phyloP scores from a whole-genome alignment of 23 tunicate species.

The Trididemnum nubilum region DNA sequence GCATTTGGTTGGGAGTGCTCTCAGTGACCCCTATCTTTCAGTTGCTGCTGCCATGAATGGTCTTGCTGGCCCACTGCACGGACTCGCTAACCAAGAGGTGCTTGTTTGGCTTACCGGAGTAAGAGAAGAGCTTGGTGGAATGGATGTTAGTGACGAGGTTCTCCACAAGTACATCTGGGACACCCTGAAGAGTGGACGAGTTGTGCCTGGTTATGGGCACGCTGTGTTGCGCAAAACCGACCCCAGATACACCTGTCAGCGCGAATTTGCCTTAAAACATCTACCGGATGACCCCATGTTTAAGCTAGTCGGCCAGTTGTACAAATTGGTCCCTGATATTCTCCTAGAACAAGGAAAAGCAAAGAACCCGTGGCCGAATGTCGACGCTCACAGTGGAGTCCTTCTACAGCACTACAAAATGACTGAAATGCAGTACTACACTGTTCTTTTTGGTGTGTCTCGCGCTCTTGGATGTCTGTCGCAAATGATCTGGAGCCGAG shows the following conservation, averaged over 20 bases:
- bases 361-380: constrained; percentile 97
- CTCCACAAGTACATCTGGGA: constrained; percentile 92
- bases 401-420: constrained; percentile 88
- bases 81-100: constrained; percentile 98
- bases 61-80: constrained; percentile 99
- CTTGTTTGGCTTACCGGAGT: constrained; percentile 97
- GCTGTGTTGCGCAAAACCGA: constrained; percentile 97
- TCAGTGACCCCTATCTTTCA: constrained; percentile 86
- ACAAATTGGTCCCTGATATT: constrained; percentile 91
- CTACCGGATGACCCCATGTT: constrained; percentile 96
- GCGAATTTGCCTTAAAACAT: constrained; percentile 98
- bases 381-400: constrained; percentile 99
- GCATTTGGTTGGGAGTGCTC: constrained; percentile 94
- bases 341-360: constrained; percentile 95
- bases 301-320: constrained; percentile 92
- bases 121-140: constrained; percentile 81
- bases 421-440: constrained; percentile 97
- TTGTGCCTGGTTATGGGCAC: constrained; percentile 99
- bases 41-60: constrained; percentile 98
- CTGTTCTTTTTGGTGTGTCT: constrained; percentile 96
- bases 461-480: constrained; percentile 95
- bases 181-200: constrained; percentile 90
- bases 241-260: constrained; percentile 97
- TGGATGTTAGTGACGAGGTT: constrained; percentile 81
- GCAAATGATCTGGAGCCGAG: constrained; percentile 96